Conservation (phyloP, 1,140 invertebrate species). For the Drosophila gunungcola region DNA sequence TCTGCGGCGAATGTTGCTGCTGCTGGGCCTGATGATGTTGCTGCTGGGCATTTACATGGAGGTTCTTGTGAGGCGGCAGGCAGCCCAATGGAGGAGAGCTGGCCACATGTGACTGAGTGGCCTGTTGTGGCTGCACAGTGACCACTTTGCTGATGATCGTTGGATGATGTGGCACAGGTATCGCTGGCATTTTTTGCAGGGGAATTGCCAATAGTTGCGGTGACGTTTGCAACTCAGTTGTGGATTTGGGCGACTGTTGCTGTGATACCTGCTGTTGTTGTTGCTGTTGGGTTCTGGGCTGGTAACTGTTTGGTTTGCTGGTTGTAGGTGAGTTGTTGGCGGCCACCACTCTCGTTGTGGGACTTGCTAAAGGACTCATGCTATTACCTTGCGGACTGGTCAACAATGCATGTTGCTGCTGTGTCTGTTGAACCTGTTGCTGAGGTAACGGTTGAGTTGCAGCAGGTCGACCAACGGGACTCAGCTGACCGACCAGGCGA, state of each 20-base stretch:
- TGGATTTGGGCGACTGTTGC: constrained; percentile 51
- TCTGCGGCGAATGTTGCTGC: constrained; percentile 65
- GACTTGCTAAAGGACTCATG: constrained; percentile 68
- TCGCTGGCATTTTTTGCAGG: constrained; percentile 74
- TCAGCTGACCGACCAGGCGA: constrained; percentile 51
- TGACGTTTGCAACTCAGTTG: constrained; percentile 63
- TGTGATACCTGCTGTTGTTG: constrained; percentile 31
- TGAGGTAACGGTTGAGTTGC: constrained; percentile 31
- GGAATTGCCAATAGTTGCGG: constrained; percentile 63
- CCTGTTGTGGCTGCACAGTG: constrained; percentile 76
- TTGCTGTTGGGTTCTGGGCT: constrained; percentile 23
- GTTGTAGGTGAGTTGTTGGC: constrained; percentile 53
- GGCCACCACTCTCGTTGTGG: constrained; percentile 50
- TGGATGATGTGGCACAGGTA: constrained; percentile 70
- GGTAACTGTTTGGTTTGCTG: constrained; percentile 54
- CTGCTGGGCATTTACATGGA: constrained; percentile 61
- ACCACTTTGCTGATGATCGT: constrained; percentile 83
- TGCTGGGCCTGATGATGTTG: constrained; percentile 55
- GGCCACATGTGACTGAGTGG: constrained; percentile 66
- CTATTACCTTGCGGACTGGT: constrained; percentile 47
- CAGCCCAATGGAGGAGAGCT: constrained; percentile 65
- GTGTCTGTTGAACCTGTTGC: constrained; percentile 35
- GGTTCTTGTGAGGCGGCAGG: constrained; percentile 61
- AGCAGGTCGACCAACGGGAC: constrained; percentile 50
- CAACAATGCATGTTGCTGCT: constrained; percentile 46